Percentiles rank a stretch among this genome's conserved stretches.
phyloP scores from a whole-genome alignment of 2,888 invertebrate species.

The Caenorhabditis macrosperma region DNA sequence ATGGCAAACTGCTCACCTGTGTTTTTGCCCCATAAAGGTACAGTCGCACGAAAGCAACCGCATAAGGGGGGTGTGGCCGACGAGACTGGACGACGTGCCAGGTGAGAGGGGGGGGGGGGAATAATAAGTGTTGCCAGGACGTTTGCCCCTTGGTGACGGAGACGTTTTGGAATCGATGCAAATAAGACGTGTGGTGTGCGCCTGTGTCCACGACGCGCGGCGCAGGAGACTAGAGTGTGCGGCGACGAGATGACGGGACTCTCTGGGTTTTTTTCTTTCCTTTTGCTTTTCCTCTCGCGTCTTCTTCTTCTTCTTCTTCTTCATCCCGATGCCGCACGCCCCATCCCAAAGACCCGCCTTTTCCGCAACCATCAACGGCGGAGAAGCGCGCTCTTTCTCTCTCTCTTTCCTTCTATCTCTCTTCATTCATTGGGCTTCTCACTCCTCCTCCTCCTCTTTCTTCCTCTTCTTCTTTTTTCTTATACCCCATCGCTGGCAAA shows the following conservation, averaged over 20 bases:
- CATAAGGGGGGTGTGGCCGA: conserved; percentile 55
- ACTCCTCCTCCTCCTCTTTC: conserved; percentile 23
- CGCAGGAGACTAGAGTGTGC: conserved; percentile 46
- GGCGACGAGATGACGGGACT: conserved; percentile 32
- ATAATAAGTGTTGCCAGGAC: conserved; percentile 1
- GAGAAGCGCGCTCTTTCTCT: neutral
- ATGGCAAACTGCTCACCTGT: conserved; percentile 59
- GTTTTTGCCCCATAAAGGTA: conserved; percentile 71
- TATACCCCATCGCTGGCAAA: conserved; percentile 19
- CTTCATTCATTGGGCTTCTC: conserved; percentile 14
- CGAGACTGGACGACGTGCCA: neutral
- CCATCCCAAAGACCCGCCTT: conserved; percentile 42
- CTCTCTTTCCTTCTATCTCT: neutral
- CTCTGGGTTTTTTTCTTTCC: conserved; percentile 19
- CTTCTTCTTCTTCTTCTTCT: neutral
- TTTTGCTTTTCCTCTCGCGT: conserved; percentile 8
- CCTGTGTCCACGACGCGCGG: conserved; percentile 24
- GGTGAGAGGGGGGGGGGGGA: too few relatives aligned
- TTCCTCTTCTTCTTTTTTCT: neutral
- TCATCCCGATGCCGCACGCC: conserved; percentile 20
- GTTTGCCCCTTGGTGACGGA: conserved; percentile 20
- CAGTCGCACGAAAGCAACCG: conserved; percentile 69
- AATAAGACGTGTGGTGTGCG: conserved; percentile 49
- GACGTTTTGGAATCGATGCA: conserved; percentile 38
- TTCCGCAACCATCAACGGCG: conserved; percentile 15